Conservation (phyloP, 2,113 vertebrate species). For the Pomatorhinus ruficollis region DNA sequence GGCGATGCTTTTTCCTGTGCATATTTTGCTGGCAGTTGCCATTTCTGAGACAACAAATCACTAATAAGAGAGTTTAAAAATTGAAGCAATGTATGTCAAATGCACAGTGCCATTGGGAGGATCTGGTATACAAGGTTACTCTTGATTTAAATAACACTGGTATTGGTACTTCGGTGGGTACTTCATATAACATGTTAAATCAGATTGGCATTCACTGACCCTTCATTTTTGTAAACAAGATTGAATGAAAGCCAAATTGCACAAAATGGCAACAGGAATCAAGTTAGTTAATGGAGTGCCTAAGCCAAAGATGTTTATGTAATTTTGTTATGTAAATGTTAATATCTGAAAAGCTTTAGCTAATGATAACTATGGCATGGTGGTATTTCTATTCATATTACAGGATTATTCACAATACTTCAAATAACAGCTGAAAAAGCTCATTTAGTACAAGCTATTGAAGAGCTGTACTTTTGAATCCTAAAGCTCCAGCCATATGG, state of each 20-base stretch:
- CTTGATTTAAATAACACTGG: neutral
- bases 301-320: neutral
- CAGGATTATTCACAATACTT: constrained; percentile 17
- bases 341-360: constrained; percentile 1
- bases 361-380: neutral
- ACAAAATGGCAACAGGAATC: neutral
- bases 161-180: neutral
- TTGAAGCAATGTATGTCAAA: neutral
- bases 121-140: neutral
- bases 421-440: constrained; percentile 37
- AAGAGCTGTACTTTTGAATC: neutral
- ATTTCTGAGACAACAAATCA: neutral
- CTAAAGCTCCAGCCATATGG: constrained; percentile 5
- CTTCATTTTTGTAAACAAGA: neutral
- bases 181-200: neutral
- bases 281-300: neutral
- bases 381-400: neutral
- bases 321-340: neutral
- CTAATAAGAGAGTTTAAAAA: neutral
- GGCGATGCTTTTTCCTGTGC: neutral
- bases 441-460: constrained; percentile 41
- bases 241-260: neutral
- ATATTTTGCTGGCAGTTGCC: neutral
- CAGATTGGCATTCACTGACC: neutral
- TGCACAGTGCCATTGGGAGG: neutral